These are phyloP conservation scores for Pachydiplax longipennis DNA, from an alignment of 2,888 invertebrate genomes.

Conservation along the genomic window DNA sequence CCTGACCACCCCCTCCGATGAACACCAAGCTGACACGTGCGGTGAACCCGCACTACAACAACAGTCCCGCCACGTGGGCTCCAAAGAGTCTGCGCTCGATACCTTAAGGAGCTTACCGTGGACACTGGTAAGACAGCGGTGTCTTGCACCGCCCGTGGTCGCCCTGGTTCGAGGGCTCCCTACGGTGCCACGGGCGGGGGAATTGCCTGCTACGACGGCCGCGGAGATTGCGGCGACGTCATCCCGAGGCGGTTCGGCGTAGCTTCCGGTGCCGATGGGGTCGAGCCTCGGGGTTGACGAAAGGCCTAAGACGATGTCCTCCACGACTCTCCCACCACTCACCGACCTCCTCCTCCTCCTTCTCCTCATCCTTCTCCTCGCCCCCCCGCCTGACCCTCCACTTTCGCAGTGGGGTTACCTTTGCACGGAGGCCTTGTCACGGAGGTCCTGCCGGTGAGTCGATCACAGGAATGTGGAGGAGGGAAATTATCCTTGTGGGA, in stretches of 20 bases:
- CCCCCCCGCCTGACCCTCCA: slow-evolving; percentile 2
- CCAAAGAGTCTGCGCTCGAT: background rate
- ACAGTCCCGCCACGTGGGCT: background rate
- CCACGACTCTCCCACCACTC: background rate
- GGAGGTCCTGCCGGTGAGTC: background rate
- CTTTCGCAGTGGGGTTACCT: background rate
- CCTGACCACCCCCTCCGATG: background rate
- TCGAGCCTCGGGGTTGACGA: background rate
- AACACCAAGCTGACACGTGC: background rate
- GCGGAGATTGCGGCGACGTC: background rate
- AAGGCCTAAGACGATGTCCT: slow-evolving; percentile 16
- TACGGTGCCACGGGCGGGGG: background rate
- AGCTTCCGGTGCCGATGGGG: slow-evolving; percentile 7
- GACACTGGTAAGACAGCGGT: background rate
- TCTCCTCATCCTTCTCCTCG: slow-evolving; percentile 21
- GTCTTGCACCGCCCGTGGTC: background rate
- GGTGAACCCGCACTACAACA: background rate
- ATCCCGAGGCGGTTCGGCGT: slow-evolving; percentile 1
- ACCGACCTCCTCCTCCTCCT: slow-evolving; percentile 30
- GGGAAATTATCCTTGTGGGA: background rate
- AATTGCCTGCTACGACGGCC: background rate
- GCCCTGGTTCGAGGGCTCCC: background rate
- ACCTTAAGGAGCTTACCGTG: background rate
- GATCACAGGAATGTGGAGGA: background rate
- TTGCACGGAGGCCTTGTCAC: background rate